A percentile compares a stretch with the other conserved stretches of the same genome.
phyloP scores from a whole-genome alignment of 1,140 invertebrate genomes.

The Pristionchus pacificus region DNA sequence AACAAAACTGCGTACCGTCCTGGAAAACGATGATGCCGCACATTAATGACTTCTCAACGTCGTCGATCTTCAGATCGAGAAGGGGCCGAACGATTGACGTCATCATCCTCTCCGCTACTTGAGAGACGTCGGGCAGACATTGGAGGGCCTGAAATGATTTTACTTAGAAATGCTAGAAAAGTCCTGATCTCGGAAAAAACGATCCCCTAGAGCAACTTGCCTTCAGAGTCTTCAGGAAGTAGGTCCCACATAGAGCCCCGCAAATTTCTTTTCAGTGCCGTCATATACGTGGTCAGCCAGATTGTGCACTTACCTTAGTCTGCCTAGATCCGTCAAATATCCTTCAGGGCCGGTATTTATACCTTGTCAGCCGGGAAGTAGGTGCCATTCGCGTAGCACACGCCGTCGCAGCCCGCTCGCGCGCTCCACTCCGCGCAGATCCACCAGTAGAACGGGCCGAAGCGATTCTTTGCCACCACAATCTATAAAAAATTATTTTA shows the following conservation, averaged over 20 bases:
- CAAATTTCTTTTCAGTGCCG: too few relatives aligned
- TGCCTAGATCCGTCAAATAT: too few relatives aligned
- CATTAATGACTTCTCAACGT: conserved; percentile 29
- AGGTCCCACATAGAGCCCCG: too few relatives aligned
- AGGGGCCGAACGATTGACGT: conserved; percentile 25
- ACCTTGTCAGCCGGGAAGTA: conserved; percentile 24
- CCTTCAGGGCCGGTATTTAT: too few relatives aligned
- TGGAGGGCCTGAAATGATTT: too few relatives aligned
- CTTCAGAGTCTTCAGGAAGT: too few relatives aligned
- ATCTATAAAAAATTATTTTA: too few relatives aligned
- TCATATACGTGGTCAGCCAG: too few relatives aligned
- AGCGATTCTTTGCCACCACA: conserved; percentile 33
- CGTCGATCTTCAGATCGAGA: conserved; percentile 26
- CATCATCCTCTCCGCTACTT: conserved; percentile 26
- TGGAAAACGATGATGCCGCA: conserved; percentile 29
- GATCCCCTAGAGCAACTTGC: too few relatives aligned
- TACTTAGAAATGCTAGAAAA: too few relatives aligned
- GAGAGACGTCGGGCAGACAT: conserved; percentile 34
- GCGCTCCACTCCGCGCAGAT: conserved; percentile 26
- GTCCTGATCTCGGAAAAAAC: too few relatives aligned
- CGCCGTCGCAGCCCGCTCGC: conserved; percentile 24
- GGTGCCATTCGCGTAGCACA: conserved; percentile 36
- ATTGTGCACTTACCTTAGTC: too few relatives aligned
- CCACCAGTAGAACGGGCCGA: conserved; percentile 39
- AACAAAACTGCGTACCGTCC: conserved; percentile 21